These are phyloP conservation scores for Microplitis manilae DNA, from an alignment of 2,888 invertebrate genomes.

Conservation along the genomic window DNA sequence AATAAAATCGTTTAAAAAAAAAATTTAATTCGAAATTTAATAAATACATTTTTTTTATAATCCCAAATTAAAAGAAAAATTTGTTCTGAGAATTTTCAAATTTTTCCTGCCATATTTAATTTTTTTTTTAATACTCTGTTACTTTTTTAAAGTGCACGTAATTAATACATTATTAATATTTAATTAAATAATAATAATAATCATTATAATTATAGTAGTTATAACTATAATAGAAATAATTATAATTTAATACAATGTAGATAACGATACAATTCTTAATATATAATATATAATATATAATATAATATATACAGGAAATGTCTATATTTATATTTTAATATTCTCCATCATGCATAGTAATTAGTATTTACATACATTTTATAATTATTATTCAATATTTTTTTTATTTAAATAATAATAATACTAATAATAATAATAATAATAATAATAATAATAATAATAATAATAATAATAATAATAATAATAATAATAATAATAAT, in stretches of 20 bases:
- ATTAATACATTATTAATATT: not conserved
- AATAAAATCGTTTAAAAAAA: no score
- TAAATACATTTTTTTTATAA: no score
- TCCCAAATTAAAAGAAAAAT: no score
- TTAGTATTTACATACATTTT: not conserved
- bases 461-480: not conserved
- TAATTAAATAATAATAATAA: not conserved
- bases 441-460: not conserved
- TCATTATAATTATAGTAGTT: not conserved
- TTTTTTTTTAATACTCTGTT: not conserved
- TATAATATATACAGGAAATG: not conserved
- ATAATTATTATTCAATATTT: not conserved
- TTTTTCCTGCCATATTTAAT: not conserved
- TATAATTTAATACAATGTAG: not conserved
- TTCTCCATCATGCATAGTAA: not conserved
- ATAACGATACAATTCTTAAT: not conserved
- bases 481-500: not conserved
- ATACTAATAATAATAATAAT: not conserved
- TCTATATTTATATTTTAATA: not conserved
- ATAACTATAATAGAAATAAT: not conserved
- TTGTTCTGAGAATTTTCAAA: not conserved
- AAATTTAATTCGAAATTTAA: no score
- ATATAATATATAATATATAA: not conserved
- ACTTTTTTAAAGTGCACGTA: not conserved
- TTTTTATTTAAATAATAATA: not conserved